Percentiles rank a stretch among this genome's conserved stretches.
phyloP scores from a whole-genome alignment of 1,140 invertebrate species.

The Conus betulinus region DNA sequence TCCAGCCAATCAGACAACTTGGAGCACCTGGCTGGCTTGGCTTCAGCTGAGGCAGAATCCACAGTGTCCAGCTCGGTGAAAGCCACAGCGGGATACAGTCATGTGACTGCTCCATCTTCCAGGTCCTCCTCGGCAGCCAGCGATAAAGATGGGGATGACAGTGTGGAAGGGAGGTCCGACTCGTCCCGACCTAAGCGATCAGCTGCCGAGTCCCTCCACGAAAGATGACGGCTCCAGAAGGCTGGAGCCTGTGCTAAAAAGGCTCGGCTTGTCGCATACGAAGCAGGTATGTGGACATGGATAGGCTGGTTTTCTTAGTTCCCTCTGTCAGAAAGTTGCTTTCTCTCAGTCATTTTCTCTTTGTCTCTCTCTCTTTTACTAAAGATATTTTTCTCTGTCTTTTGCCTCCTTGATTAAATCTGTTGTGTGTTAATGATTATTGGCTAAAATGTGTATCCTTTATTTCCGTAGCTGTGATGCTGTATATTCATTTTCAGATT shows the following conservation, averaged over 20 bases:
- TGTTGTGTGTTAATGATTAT: no score
- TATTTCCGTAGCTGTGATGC: no score
- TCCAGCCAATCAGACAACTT: neutral
- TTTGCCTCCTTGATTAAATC: no score
- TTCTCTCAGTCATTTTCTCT: no score
- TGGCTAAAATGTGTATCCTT: no score
- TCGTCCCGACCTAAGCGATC: neutral
- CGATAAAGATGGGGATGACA: neutral
- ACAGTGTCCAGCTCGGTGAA: conserved; percentile 1
- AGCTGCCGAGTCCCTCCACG: neutral
- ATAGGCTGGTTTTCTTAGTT: no score
- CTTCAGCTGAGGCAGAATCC: neutral
- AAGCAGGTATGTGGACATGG: conserved; percentile 7
- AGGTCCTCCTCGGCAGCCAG: neutral
- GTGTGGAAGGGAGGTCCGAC: neutral
- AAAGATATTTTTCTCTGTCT: no score
- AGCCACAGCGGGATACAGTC: neutral
- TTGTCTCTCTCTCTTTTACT: no score
- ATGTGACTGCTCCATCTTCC: neutral
- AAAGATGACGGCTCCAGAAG: neutral
- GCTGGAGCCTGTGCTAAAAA: conserved; percentile 22
- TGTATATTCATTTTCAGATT: no score
- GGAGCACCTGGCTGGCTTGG: neutral
- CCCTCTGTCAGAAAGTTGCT: no score
- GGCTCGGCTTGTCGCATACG: conserved; percentile 35